Base-by-base conservation (phyloP, 1,140 invertebrate species). In the Maniola jurtina region DNA sequence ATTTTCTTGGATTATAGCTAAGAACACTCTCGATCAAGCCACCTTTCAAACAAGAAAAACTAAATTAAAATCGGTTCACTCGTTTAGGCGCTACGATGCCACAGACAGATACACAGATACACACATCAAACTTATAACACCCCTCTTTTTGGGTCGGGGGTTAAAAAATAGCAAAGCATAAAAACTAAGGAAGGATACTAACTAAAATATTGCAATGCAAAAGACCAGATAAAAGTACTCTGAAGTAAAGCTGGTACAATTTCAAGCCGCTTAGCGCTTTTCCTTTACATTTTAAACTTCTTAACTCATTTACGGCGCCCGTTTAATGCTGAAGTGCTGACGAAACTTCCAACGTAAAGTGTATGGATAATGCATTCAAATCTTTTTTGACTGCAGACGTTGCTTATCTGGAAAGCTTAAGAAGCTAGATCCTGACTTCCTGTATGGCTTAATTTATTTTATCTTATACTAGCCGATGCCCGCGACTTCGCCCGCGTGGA, bases 271-370 rank as follows among this genome's bases (percentile, higher is more conserved):
- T 50, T 25, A 50, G 48, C 48, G 48, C 14, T 50, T 50, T 25
- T 25, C 48, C 48, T 50, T 50, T 50, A 50, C 14, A 50, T 50
- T 50, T 50, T 50, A 50, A 50, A 50, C 48, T 50, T 50, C 48
- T 50, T 50, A 50, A 50, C 48, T 25, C 48, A 50, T 50, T 50
- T 25, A 50, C 15, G 5, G 48, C 4, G 5, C 16, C 15, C 14
- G 5, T 13, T 50, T 25, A 50, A 50, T 16, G 16, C 15, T 50
- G 16, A 7, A 50, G 15, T 16, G 48, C 48, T 50, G 48, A 50
- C 48, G 16, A 50, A 50, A 50, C 10, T 50, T 50, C 48, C 48
- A 50, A 50, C 48, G 16, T 16, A 50, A 50, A 50, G 48, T 45
- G 48, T 50, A 50, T 16, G 45, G 48, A 15, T 50, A 50, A 50